Base-by-base conservation (phyloP, 2,888 invertebrate species). In the Gisinianus flammeolus region DNA sequence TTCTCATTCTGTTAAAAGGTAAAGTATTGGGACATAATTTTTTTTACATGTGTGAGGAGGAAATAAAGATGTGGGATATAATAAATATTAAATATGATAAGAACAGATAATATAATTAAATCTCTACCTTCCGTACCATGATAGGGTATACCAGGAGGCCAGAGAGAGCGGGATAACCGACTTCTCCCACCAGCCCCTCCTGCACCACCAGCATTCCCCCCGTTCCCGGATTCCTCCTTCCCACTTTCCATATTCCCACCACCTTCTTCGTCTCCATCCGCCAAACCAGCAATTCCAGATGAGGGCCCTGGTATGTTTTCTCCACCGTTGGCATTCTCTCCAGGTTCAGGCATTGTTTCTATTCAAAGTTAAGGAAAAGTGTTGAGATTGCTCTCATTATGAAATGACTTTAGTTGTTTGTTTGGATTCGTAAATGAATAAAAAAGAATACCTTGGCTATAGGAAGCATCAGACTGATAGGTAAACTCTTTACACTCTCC, bases 121-220 rank as follows among this genome's bases (percentile, higher is more conserved):
- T n/a, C n/a, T n/a, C n/a, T n/a, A n/a, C n/a, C n/a, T n/a, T n/a
- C n/a, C 12, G 12, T 35, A 35, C 83, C 84, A 52, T 84, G 83
- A 76, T 84, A 84, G 28, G 80, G 79, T 44, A 80, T 78, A 44
- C 80, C 80, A 66, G 80, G 81, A 22, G 81, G 81, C 83, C 83
- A 83, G 24, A 85, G 76, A 2, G 81, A 79, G 35, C 85, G 72
- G n/a, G 85, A 83, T 35, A 85, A 77, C 4, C 85, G 83, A 78
- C 83, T 84, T 71, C 84, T 76, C 10, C 80, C 80, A 33, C 74
- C 79, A 44, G 76, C 74, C 68, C 79, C 78, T 6, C 79, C 76
- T 24, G 75, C 68, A 0, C 66, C 68, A 24, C 71, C 76, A 72
- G 71, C 76, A 28, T 33, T 44, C 6, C 77, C 58, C 24, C 69